These are phyloP conservation scores for Aproaerema taeniolella DNA, from an alignment of 2,888 invertebrate genomes.

Conservation along the genomic window DNA sequence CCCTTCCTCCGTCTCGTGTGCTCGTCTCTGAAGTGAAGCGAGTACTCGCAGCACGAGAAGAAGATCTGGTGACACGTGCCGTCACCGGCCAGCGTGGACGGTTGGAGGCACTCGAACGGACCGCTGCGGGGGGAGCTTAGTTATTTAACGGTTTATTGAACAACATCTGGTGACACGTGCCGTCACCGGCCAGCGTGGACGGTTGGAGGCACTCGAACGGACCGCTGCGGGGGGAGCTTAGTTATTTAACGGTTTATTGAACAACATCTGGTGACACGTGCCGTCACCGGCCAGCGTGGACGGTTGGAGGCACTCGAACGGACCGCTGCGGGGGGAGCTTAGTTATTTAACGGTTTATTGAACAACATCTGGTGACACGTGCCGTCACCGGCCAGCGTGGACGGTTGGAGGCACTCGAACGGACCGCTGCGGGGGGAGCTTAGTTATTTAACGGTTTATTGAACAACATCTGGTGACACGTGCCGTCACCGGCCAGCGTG, in stretches of 20 bases:
- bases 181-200: constrained; percentile 41
- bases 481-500: no score
- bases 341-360: no score
- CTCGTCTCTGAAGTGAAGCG: constrained; percentile 51
- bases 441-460: no score
- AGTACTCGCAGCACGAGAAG: constrained; percentile 71
- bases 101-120: constrained; percentile 64
- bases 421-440: constrained; percentile 53
- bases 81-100: constrained; percentile 41
- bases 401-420: constrained; percentile 62
- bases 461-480: no score
- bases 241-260: no score
- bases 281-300: constrained; percentile 43
- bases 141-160: no score
- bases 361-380: constrained; percentile 67
- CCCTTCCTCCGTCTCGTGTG: constrained; percentile 55
- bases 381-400: constrained; percentile 40
- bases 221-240: constrained; percentile 41
- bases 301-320: constrained; percentile 63
- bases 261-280: constrained; percentile 64
- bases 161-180: constrained; percentile 63
- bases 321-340: constrained; percentile 47
- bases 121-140: constrained; percentile 41
- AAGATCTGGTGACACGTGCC: constrained; percentile 63
- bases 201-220: constrained; percentile 67